Evolutionary conservation across 2,113 vertebrate genomes (phyloP), one percentile per base, ranked within the genome.

Genomic region (Rhinolophus sinicus): DNA sequence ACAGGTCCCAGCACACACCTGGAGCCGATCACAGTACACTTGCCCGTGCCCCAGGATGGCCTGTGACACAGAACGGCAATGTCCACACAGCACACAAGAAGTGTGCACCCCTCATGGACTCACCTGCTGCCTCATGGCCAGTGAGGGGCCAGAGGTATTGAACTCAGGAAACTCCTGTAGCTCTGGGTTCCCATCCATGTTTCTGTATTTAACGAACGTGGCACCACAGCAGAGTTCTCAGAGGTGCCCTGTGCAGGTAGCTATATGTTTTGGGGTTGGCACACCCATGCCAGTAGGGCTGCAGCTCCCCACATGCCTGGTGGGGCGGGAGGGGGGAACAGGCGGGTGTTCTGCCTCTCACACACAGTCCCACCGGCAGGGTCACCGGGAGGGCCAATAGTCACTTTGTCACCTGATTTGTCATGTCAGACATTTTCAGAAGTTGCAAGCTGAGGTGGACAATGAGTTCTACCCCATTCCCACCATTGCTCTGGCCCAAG

Each of bases 131-230:
- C 95, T 97, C 93, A 91, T 96, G 95, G 96, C 80, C 96, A 81
- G 90, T 76, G 95, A 96, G 94, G 82, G 98, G 92, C 22, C 96
- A 96, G 97, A 96, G 94, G 38, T 97, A 89, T 95, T 96, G 92
- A 98, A 95, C 88, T 92, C 95, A 92, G 82, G 21, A 44, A n/a
- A 90, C 90, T 54, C 93, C 80, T 96, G 89, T 96, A 97, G 97
- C 98, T 85, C 96, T 92, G 96, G 94, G 76, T 97, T 96, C 96
- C 94, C 90, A 93, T 77, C 73, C 72, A 22, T 80, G 64, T 94
- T 64, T 85, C 58, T 75, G 87, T 64, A 58, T 33, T 50, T 84
- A 95, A 95, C 81, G 60, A 97, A 85, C 96, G 92, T 95, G 98
- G 56, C 4, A 30, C 30, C 35, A 11, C 73, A 16, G 16, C 4